phyloP scores from a whole-genome alignment of 23 tunicate genomes.

The Clavelina lepadiformis region DNA sequence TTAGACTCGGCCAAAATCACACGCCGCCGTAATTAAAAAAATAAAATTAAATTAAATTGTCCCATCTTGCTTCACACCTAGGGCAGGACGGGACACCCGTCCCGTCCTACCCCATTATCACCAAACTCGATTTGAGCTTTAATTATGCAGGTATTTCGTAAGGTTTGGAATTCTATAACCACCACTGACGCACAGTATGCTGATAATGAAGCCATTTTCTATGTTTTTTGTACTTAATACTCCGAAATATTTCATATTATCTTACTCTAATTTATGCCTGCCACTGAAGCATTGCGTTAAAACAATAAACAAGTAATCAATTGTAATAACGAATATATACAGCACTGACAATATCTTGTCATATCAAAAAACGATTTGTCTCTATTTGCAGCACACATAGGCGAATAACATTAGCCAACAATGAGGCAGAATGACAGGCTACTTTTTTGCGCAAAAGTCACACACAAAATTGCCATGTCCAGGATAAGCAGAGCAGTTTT shows the following conservation, averaged over 20 bases:
- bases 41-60: constrained; percentile 6
- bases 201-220: no score
- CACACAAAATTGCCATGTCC: constrained; percentile 1
- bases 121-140: not conserved
- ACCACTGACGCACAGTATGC: constrained; percentile 1
- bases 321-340: not conserved
- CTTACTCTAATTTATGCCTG: not conserved
- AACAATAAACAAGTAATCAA: not conserved
- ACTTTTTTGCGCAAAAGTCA: constrained; percentile 11
- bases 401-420: not conserved
- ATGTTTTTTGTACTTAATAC: not conserved
- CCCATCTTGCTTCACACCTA: constrained; percentile 1
- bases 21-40: no score
- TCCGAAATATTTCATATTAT: not conserved
- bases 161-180: not conserved
- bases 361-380: no score
- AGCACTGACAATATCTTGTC: not conserved
- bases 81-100: constrained; percentile 12
- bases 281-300: not conserved
- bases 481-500: constrained; percentile 14
- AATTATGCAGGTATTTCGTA: not conserved
- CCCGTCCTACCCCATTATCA: constrained; percentile 2
- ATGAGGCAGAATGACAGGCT: not conserved
- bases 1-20: no score
- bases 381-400: no score